These are phyloP conservation scores for Heliocidaris tuberculata DNA, from an alignment of 35 echinoderm and acorn worm species.

Conservation along the genomic window DNA sequence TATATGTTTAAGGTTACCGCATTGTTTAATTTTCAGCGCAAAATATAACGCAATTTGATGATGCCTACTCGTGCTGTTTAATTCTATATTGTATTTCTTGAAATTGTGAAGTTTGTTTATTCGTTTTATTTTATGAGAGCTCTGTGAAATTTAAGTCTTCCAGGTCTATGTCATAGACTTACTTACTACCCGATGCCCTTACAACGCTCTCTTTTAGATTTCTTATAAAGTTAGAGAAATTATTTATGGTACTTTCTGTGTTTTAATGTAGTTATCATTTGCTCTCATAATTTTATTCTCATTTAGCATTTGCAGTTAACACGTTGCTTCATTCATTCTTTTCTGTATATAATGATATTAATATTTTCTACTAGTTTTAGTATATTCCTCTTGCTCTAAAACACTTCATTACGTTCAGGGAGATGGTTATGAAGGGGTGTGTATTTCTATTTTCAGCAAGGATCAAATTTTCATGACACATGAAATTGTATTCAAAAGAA, in stretches of 20 bases:
- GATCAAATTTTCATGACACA: neutral
- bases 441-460: neutral
- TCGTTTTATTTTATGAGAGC: no score
- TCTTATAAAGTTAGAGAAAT: neutral
- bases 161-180: neutral
- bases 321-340: neutral
- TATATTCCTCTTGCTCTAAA: neutral
- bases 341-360: neutral
- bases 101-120: neutral
- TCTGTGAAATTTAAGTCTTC: neutral
- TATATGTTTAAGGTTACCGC: neutral
- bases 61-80: neutral
- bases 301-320: no score
- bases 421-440: slow-evolving; percentile 9
- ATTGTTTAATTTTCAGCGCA: no score
- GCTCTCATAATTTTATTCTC: neutral
- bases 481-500: no score
- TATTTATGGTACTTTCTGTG: neutral
- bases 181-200: neutral
- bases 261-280: neutral
- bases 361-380: neutral
- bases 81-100: neutral
- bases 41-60: no score
- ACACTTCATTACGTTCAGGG: slow-evolving; percentile 2
- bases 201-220: neutral